Base-by-base conservation (phyloP, 2,888 invertebrate species). In the Spicauda simplicius region DNA sequence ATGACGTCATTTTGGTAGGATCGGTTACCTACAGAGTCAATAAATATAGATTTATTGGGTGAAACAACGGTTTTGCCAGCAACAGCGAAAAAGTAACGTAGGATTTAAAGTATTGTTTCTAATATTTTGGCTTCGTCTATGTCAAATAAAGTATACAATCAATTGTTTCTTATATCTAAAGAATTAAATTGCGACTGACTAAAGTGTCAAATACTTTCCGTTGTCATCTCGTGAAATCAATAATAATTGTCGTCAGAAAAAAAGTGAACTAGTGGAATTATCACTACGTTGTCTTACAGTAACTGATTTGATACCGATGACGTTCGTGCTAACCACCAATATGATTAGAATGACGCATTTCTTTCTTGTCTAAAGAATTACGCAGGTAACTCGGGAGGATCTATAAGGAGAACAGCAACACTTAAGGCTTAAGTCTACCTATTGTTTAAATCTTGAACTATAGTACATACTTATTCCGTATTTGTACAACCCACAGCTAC, bases 231-330 rank as follows among this genome's bases (percentile, higher is more conserved):
- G 59, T 59, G 59, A 71, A 53, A 18, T 59, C 10, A 12, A 10
- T 45, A 53, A 41, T 60, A 37, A 48, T 70, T 64, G n/a, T 56
- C 69, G 68, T 70, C 70, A 69, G 64, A 71, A 63, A 52, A n/a
- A 58, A 33, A 18, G 11, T 8, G 59, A 53, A 54, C 54, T 20
- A 18, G 48, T 30, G 48, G 48, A 59, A 54, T 59, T 8, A 59
- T 54, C 12, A 45, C 12, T 12, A 19, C 20, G 45, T 33, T 18
- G 58, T 58, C 41, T 45, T 45, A 12, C 6, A 14, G 0, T 14
- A 4, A 45, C 11, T 45, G 6, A 45, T 45, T n/a, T 45, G 12
- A 45, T 45, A n/a, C 1, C 10, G 12, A 41, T 45, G 45, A 45
- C 45, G 45, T 45, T n/a, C n/a, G 45, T 45, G 11, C n/a, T 45